phyloP scores from a whole-genome alignment of 2,113 vertebrate genomes.

The Puffinus mauretanicus region DNA sequence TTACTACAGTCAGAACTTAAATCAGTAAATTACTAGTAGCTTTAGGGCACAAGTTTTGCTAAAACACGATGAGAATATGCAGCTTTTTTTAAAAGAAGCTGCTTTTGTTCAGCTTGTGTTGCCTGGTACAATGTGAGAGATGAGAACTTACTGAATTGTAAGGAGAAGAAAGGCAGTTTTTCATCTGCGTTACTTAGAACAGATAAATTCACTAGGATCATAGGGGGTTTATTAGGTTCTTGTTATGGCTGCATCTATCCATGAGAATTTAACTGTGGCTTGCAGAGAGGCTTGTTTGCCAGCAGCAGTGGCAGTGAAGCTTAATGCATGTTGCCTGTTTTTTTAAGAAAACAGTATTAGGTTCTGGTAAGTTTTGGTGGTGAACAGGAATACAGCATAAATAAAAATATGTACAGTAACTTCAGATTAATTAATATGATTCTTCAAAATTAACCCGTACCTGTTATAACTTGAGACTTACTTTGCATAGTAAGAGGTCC shows the following conservation, averaged over 20 bases:
- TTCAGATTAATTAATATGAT: neutral
- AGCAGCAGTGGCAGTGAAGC: neutral
- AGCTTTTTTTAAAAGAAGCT: neutral
- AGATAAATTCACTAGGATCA: neutral
- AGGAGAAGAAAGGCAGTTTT: neutral
- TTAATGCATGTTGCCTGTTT: neutral
- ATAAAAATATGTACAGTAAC: neutral
- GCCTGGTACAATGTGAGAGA: neutral
- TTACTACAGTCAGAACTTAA: neutral
- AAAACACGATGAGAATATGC: neutral
- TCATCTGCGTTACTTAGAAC: neutral
- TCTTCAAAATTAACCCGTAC: neutral
- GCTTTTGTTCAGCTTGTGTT: neutral
- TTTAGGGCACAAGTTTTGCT: neutral
- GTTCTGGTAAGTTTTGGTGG: neutral
- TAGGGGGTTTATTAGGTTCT: neutral
- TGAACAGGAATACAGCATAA: neutral
- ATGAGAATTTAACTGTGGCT: neutral
- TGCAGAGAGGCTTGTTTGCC: neutral
- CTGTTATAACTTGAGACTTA: neutral
- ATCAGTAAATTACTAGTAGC: neutral
- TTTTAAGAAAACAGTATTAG: neutral
- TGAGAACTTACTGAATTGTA: neutral
- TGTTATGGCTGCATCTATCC: neutral
- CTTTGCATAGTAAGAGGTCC: neutral